Evolutionary conservation across 2,797 vertebrate genomes (phyloP).

Genomic region (Pseudochirops cupreus): DNA sequence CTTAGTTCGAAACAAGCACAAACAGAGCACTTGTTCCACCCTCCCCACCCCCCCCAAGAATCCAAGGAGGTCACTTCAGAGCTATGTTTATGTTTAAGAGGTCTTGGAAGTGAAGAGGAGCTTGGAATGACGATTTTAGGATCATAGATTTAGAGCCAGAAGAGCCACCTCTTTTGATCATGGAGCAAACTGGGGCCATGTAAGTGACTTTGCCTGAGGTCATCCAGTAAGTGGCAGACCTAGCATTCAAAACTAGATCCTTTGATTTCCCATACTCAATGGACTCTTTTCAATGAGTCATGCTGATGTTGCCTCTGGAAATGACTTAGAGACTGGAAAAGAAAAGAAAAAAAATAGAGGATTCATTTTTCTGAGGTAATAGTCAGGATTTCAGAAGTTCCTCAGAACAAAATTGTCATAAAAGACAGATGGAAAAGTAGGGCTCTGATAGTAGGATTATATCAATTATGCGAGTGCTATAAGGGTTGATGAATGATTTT

Average conservation of each 20-base stretch:
- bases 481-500: slow-evolving; percentile 36
- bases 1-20: neutral
- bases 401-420: slow-evolving; percentile 3
- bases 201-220: neutral
- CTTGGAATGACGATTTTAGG: neutral
- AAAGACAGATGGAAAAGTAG: slow-evolving; percentile 27
- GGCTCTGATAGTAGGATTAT: slow-evolving; percentile 23
- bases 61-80: neutral
- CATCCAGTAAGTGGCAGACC: neutral
- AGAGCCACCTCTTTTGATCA: neutral
- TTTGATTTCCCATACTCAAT: neutral
- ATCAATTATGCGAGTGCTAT: neutral
- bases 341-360: neutral
- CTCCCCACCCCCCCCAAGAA: neutral
- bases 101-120: neutral
- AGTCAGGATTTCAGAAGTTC: neutral
- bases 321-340: slow-evolving; percentile 11
- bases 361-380: slow-evolving; percentile 18
- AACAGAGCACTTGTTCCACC: neutral
- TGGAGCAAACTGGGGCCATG: neutral
- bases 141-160: neutral
- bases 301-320: neutral
- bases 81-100: slow-evolving; percentile 42
- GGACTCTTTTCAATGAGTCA: neutral
- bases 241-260: neutral